Base-by-base conservation (phyloP, 2,113 vertebrate genomes). In the Eptesicus fuscus region DNA sequence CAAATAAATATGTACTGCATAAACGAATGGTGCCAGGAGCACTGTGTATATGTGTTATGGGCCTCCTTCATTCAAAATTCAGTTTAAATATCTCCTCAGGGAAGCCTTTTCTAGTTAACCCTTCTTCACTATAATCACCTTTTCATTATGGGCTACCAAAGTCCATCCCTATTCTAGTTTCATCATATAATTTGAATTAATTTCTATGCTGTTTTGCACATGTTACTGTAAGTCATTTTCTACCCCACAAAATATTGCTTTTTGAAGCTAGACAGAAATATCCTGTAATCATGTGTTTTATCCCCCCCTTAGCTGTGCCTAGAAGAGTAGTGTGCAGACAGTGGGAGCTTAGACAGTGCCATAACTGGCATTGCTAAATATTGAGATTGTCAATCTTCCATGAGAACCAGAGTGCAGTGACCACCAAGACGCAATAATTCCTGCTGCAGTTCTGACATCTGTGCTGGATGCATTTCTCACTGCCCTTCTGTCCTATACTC, bases 21-120 rank as follows among this genome's bases (percentile, higher is more conserved):
- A 69, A 87, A 89, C 20, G 40, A 95, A 95, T 53, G 65, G 79
- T 79, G 40, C 37, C 56, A 69, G 28, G 18, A 93, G 4, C 35
- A 85, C 42, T 74, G 32, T 56, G 47, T 69, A 28, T 84, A 78
- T 91, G 17, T 87, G 56, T 74, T 93, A 74, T 25, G 49, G 83
- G 47, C 32, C 37, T 86, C 59, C 49, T 89, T 69, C 69, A 69
- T 83, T 91, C 83, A 86, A 96, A 96, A 74, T n/a, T 95, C 35
- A 83, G 63, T 67, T 90, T 90, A 80, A 93, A 93, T 94, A 91
- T 79, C 9, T 88, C 63, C 3, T 91, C 53, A 25, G 8, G 30
- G 61, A 93, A 95, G 56, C 1, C 44, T 92, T 92, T 94, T 88
- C 83, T 91, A 95, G 88, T 83, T 95, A 95, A 93, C 69, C 20